These are phyloP conservation scores for Dallia pectoralis DNA, from an alignment of 2,797 vertebrate genomes.

Conservation along the genomic window DNA sequence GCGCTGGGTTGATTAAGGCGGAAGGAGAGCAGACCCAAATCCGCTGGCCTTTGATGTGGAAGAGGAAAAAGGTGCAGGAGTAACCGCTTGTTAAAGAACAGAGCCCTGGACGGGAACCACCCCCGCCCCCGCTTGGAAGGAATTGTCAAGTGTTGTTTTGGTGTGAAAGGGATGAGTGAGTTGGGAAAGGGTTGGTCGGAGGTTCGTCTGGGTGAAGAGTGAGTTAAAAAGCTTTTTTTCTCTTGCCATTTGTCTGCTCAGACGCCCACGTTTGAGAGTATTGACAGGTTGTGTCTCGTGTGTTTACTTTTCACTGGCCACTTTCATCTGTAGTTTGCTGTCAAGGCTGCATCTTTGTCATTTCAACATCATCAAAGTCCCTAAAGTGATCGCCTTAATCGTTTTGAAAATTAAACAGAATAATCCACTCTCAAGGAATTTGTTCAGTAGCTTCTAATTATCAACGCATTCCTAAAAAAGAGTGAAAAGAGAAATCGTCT, in stretches of 20 bases:
- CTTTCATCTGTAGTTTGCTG: too few species aligned
- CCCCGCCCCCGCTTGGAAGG: neutral
- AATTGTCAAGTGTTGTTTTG: neutral
- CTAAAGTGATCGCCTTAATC: too few species aligned
- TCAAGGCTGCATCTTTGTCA: too few species aligned
- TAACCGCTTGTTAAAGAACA: neutral
- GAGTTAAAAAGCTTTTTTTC: neutral
- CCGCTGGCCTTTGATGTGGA: slow-evolving; percentile 18
- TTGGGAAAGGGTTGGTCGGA: neutral
- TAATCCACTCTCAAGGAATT: too few species aligned
- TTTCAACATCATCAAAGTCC: too few species aligned
- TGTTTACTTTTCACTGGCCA: too few species aligned
- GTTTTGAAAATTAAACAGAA: too few species aligned
- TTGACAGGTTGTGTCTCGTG: too few species aligned
- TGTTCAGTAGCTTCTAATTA: too few species aligned
- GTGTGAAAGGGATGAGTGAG: neutral
- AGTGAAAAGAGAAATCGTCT: too few species aligned
- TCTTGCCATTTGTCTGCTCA: neutral
- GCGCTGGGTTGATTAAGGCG: neutral
- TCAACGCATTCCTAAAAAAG: too few species aligned
- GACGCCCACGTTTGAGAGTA: neutral
- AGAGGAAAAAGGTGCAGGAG: neutral
- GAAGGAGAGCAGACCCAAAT: neutral
- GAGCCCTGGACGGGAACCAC: neutral
- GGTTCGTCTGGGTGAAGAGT: neutral